Evolutionary conservation across 2,113 vertebrate species (phyloP), one percentile per base, ranked within the genome.

Genomic region (Psephotus haematonotus): DNA sequence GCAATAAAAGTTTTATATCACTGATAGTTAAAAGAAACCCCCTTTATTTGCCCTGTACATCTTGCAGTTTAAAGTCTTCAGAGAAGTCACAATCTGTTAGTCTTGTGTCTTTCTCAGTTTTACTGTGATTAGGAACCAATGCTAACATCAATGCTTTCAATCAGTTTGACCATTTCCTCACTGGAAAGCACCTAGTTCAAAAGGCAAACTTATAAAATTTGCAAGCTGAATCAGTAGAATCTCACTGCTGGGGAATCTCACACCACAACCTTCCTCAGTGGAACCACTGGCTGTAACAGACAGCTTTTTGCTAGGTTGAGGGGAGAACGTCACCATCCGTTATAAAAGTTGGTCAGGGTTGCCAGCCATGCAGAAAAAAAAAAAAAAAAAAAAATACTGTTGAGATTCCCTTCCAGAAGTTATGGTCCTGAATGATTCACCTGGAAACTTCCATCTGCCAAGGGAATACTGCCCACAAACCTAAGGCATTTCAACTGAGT

Each of bases 361-460:
- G 20, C 20, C 62, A 92, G 50, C 20, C 17, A 59, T 29, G 15
- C 18, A 44, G n/a, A 35, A 57, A 53, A 86, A 44, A 57, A 53
- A 86, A 44, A 57, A n/a, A 57, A 53, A 86, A 19, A 46, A 80
- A 75, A 93, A 53, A 41, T 6, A 46, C 17, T 31, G 35, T 39
- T 81, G 46, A 74, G 59, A 59, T 64, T 83, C 35, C 43, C 33
- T 77, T 78, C 84, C 33, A 31, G 55, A 91, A 64, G 29, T 37
- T 19, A 81, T 43, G 10, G 24, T 82, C 37, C 50, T 27, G 16
- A 86, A 47, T 60, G 43, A 78, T 75, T 63, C 17, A 74, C 19
- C 46, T 88, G 35, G 47, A 93, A 91, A 86, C 9, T 64, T 90
- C 79, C 80, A 82, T 71, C 63, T 90, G 41, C 82, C 57, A 16